These are phyloP conservation scores for Agonopterix alstromeriana DNA, from an alignment of 2,888 invertebrate genomes.

Conservation along the genomic window DNA sequence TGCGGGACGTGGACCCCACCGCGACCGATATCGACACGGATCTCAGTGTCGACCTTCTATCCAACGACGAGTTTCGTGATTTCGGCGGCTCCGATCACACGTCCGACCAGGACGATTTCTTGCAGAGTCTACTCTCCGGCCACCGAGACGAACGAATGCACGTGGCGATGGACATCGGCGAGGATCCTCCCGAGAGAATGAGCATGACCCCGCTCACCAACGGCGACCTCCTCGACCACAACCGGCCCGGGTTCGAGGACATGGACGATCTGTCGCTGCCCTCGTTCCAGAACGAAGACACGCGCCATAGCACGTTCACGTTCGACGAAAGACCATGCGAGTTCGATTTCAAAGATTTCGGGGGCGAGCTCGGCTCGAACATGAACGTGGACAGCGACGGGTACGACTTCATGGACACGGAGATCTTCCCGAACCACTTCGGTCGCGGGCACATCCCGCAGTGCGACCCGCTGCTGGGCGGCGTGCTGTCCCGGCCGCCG, in stretches of 20 bases:
- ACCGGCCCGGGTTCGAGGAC: conserved; percentile 57
- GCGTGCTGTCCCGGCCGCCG: conserved; percentile 76
- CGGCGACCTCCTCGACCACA: conserved; percentile 58
- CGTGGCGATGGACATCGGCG: conserved; percentile 53
- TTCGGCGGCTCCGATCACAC: conserved; percentile 47
- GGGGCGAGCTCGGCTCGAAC: conserved; percentile 78
- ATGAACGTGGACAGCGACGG: conserved; percentile 73
- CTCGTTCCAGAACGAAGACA: conserved; percentile 58
- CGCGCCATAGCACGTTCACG: conserved; percentile 31
- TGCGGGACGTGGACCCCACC: conserved; percentile 21
- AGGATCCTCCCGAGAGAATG: conserved; percentile 52
- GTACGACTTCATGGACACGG: conserved; percentile 63
- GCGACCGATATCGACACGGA: conserved; percentile 45
- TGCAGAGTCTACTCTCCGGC: conserved; percentile 51
- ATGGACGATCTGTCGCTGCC: conserved; percentile 65
- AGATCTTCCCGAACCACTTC: conserved; percentile 63
- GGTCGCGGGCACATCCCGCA: conserved; percentile 68
- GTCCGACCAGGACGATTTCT: conserved; percentile 56
- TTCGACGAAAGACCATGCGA: conserved; percentile 51
- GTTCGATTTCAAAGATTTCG: conserved; percentile 79
- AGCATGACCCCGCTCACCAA: conserved; percentile 55
- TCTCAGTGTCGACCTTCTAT: conserved; percentile 40
- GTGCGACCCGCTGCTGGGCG: conserved; percentile 85
- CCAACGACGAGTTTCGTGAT: conserved; percentile 48
- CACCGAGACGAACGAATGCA: conserved; percentile 39